Percentiles rank a stretch among this genome's conserved stretches.
These are phyloP conservation scores for Drosophila peninsularis DNA, from an alignment of 2,888 invertebrate genomes.

Conservation along the genomic window DNA sequence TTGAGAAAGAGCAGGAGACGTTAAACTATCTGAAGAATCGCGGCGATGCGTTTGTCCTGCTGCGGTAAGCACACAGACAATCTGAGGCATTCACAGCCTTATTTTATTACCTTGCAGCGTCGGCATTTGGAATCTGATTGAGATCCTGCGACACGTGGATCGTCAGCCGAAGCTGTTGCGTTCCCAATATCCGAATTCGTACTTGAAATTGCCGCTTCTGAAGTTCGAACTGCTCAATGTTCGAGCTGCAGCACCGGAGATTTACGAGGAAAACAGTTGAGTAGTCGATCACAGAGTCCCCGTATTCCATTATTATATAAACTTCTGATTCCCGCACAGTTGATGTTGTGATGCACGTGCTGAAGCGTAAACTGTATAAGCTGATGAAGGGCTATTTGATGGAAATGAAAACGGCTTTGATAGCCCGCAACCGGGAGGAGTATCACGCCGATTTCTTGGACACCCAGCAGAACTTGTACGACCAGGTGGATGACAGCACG, in stretches of 20 bases:
- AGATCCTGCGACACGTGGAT: constrained; percentile 81
- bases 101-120: constrained; percentile 47
- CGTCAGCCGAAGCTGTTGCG: constrained; percentile 60
- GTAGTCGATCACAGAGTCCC: not conserved
- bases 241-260: constrained; percentile 78
- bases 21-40: constrained; percentile 71
- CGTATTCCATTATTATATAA: not conserved
- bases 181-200: constrained; percentile 78
- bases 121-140: constrained; percentile 79
- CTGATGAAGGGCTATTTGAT: constrained; percentile 72
- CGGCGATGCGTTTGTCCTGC: constrained; percentile 73
- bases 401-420: constrained; percentile 44
- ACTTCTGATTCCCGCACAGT: constrained; percentile 48
- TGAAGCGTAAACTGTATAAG: constrained; percentile 72
- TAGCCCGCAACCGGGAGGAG: constrained; percentile 60
- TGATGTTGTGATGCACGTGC: constrained; percentile 68
- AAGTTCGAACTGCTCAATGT: constrained; percentile 81
- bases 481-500: constrained; percentile 32
- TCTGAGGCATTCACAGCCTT: not conserved
- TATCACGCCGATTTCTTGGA: constrained; percentile 75
- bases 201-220: constrained; percentile 82
- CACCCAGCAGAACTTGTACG: constrained; percentile 33
- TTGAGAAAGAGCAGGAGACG: constrained; percentile 52
- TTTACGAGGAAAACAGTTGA: constrained; percentile 81
- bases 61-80: constrained; percentile 73